Evolutionary conservation across 2,888 invertebrate genomes (phyloP).

Genomic region (Eurois occulta): DNA sequence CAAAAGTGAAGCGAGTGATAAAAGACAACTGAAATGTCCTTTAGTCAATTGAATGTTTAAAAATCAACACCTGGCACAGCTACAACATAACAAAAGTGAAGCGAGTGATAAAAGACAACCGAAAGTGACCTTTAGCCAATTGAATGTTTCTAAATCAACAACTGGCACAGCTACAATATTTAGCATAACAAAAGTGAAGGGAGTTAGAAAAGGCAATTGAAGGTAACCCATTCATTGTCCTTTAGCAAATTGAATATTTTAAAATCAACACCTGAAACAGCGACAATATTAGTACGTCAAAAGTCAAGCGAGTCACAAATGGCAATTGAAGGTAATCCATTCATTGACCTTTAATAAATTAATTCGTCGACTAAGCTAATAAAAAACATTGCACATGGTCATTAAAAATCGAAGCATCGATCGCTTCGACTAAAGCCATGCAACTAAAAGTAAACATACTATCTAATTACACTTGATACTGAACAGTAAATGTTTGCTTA

Average conservation of each 20-base stretch:
- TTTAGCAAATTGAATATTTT: neutral
- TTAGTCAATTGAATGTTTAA: too few species aligned
- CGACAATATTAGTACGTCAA: neutral
- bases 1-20: too few species aligned
- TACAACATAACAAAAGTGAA: too few species aligned
- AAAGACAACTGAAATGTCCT: too few species aligned
- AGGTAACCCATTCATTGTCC: neutral
- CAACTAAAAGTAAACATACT: slow-evolving; percentile 44
- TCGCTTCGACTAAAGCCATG: neutral
- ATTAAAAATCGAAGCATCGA: slow-evolving; percentile 13
- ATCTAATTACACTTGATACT: slow-evolving; percentile 59
- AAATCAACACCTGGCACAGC: too few species aligned
- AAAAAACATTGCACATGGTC: slow-evolving; percentile 14
- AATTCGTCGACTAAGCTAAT: neutral
- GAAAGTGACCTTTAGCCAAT: neutral
- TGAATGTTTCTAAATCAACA: too few species aligned
- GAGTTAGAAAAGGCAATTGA: neutral
- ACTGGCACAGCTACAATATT: too few species aligned
- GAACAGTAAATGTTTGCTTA: slow-evolving; percentile 44
- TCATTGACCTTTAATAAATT: slow-evolving; percentile 17
- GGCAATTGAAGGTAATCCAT: slow-evolving; percentile 1
- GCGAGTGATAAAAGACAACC: too few species aligned
- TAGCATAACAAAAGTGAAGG: neutral
- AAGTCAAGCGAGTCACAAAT: neutral
- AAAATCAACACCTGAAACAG: neutral